phyloP scores from a whole-genome alignment of 1,140 invertebrate genomes.

The Triops cancriformis region DNA sequence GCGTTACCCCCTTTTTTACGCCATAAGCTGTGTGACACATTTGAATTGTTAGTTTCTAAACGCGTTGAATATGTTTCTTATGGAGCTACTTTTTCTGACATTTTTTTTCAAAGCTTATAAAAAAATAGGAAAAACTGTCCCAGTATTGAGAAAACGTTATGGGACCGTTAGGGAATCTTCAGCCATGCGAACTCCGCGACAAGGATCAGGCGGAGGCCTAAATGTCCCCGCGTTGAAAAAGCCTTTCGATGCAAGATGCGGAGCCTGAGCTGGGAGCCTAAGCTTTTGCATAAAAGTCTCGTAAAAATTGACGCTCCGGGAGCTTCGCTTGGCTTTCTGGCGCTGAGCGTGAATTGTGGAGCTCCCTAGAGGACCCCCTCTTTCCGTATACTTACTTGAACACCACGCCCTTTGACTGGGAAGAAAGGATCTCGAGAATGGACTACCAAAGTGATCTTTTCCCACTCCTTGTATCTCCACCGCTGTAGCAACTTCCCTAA shows the following conservation, averaged over 20 bases:
- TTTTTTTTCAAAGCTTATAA: not conserved
- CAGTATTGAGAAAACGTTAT: not conserved
- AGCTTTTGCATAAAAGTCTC: not conserved
- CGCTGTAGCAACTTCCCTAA: not conserved
- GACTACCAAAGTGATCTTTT: conserved; percentile 12
- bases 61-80: not conserved
- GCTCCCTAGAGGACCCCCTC: not conserved
- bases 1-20: not conserved
- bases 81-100: not conserved
- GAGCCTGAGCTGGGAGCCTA: not conserved
- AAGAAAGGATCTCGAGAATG: not conserved
- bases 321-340: not conserved
- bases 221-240: not conserved
- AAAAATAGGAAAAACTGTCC: not conserved
- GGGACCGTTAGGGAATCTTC: not conserved
- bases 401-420: not conserved
- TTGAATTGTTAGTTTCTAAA: not conserved
- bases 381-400: not conserved
- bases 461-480: not conserved
- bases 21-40: not conserved
- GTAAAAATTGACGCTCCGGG: conserved; percentile 4
- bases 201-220: not conserved
- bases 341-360: not conserved
- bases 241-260: not conserved
- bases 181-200: not conserved